A percentile compares a stretch with the other conserved stretches of the same genome.
Conservation (phyloP, 2,113 vertebrate species). For the Catagonus wagneri region DNA sequence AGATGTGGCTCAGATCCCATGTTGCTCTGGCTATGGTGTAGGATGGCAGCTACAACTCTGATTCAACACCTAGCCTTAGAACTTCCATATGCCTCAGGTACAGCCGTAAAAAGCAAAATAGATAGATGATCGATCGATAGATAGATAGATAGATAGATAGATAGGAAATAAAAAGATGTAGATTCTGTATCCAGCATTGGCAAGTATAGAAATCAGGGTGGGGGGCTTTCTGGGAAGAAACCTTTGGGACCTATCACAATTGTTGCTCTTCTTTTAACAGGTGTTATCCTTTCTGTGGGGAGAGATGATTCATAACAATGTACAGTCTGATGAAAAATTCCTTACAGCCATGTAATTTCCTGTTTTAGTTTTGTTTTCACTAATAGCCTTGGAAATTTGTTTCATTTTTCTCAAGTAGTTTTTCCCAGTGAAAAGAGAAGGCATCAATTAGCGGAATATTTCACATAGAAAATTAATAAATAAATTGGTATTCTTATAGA, state of each 20-base stretch:
- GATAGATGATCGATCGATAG: no score
- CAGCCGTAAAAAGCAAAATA: no score
- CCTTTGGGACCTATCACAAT: not conserved
- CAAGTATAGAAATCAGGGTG: not conserved
- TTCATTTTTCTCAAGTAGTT: not conserved
- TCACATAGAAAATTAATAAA: conserved; percentile 14
- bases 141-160: no score
- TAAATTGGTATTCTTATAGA: not conserved
- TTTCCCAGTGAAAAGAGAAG: not conserved
- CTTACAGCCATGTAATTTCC: not conserved
- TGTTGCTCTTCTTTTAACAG: not conserved
- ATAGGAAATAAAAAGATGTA: not conserved
- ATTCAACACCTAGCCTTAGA: no score
- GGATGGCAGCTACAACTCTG: no score
- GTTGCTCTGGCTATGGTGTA: no score
- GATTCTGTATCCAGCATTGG: not conserved
- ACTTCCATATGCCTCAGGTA: no score
- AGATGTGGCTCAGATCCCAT: no score
- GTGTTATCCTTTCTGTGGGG: not conserved
- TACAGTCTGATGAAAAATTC: not conserved
- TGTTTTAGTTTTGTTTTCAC: conserved; percentile 18
- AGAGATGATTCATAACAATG: not conserved
- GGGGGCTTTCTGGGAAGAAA: not conserved
- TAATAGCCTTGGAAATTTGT: conserved; percentile 39
- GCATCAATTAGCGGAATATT: not conserved